A percentile compares a stretch with the other conserved stretches of the same genome.
These are phyloP conservation scores for Paratrypauchen microcephalus DNA, from an alignment of 2,797 vertebrate species.

Conservation along the genomic window DNA sequence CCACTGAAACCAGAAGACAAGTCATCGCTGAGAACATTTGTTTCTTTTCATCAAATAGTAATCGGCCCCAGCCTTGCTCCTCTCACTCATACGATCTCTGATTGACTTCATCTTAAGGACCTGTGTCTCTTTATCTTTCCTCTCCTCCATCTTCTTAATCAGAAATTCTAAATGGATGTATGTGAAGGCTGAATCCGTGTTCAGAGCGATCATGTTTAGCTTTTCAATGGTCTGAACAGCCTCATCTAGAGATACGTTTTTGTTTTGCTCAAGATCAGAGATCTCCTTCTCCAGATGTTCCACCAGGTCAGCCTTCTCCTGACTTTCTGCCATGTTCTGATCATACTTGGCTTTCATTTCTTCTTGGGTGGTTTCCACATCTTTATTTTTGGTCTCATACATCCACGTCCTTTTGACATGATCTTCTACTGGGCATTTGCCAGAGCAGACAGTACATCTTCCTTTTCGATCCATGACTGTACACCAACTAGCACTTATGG, in stretches of 20 bases:
- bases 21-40: no score
- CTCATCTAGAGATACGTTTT: conserved; percentile 6
- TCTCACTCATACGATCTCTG: no score
- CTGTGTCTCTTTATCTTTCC: no score
- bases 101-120: no score
- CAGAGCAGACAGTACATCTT: neutral
- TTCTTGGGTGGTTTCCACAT: neutral
- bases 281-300: neutral
- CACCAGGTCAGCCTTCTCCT: neutral
- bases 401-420: conserved; percentile 23
- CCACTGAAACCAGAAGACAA: no score
- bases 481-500: neutral
- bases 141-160: conserved; percentile 23
- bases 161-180: neutral
- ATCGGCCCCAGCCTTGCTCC: no score
- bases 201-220: conserved; percentile 19
- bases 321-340: neutral
- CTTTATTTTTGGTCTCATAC: conserved; percentile 6
- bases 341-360: neutral
- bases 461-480: conserved; percentile 2
- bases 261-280: neutral
- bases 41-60: no score
- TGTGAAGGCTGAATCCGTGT: neutral
- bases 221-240: neutral
- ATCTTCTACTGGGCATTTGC: neutral